Conservation (phyloP, 2,888 invertebrate genomes). For the Hydriomena furcata region DNA sequence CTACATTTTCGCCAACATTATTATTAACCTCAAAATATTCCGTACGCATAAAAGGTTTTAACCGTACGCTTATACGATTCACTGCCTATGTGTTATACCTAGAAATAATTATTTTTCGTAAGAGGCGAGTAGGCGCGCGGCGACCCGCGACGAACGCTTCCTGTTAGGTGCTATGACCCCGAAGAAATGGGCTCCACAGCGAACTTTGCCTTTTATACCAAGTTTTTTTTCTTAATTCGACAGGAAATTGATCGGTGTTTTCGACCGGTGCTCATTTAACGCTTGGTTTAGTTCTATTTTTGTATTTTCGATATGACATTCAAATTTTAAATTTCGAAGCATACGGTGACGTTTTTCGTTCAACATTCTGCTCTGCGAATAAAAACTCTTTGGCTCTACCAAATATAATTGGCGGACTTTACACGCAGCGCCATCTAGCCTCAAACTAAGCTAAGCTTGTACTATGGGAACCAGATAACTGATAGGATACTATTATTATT, state of each 20-base stretch:
- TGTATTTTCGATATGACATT: constrained; percentile 31
- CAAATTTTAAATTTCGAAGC: constrained; percentile 11
- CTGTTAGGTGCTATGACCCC: constrained; percentile 83
- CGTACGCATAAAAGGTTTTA: constrained; percentile 33
- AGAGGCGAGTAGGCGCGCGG: constrained; percentile 69
- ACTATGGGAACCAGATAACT: too few species aligned
- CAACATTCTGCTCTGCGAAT: too few species aligned
- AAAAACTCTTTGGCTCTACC: too few species aligned
- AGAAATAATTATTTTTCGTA: constrained; percentile 77
- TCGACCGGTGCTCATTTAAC: constrained; percentile 68
- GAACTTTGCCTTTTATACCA: constrained; percentile 63
- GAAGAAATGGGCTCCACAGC: constrained; percentile 71
- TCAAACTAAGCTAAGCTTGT: too few species aligned
- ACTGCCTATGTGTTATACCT: constrained; percentile 69
- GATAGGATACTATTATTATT: too few species aligned
- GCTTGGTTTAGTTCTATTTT: constrained; percentile 54
- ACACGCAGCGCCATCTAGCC: too few species aligned
- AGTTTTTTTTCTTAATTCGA: constrained; percentile 63
- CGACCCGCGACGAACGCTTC: constrained; percentile 78
- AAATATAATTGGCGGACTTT: too few species aligned
- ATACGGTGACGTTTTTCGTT: neutral
- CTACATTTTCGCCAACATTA: constrained; percentile 30
- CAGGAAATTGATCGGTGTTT: constrained; percentile 77
- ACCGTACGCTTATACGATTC: constrained; percentile 50
- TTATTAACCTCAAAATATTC: too few species aligned